A percentile compares a stretch with the other conserved stretches of the same genome.
These are phyloP conservation scores for Cerastis leucographa DNA, from an alignment of 2,888 invertebrate genomes.

Conservation along the genomic window DNA sequence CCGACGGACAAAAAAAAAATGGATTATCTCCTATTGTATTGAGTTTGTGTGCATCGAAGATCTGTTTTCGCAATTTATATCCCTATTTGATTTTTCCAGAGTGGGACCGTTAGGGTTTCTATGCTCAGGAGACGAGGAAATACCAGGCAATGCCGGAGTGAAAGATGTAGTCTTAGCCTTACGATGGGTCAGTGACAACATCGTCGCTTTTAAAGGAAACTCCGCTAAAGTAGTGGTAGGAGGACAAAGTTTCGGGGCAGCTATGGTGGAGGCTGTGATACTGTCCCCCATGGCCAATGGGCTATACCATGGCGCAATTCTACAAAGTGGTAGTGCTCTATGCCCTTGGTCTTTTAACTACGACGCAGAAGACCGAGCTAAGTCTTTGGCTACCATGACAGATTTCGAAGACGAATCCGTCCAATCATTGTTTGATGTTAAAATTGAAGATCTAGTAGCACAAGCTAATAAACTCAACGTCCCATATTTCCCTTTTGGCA, in stretches of 20 bases:
- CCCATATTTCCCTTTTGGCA: conserved; percentile 83
- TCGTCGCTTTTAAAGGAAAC: conserved; percentile 85
- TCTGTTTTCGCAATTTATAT: background rate
- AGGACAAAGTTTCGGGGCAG: conserved; percentile 85
- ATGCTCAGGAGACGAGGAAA: conserved; percentile 78
- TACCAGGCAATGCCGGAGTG: conserved; percentile 84
- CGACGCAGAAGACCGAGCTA: conserved; percentile 79
- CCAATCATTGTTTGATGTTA: conserved; percentile 66
- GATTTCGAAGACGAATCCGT: conserved; percentile 63
- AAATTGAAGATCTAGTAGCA: conserved; percentile 72
- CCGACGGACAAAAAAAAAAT: no score
- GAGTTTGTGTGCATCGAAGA: background rate
- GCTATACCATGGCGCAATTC: conserved; percentile 82
- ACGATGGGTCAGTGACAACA: conserved; percentile 86
- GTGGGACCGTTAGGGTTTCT: conserved; percentile 83
- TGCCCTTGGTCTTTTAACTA: conserved; percentile 86
- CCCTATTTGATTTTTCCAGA: conserved; percentile 68
- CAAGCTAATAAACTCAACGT: conserved; percentile 74
- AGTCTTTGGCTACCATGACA: conserved; percentile 66
- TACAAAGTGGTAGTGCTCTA: conserved; percentile 84
- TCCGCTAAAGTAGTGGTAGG: conserved; percentile 80
- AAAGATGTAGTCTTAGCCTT: conserved; percentile 84
- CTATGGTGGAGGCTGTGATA: conserved; percentile 81
- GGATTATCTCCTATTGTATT: no score
- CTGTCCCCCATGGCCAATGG: conserved; percentile 77